Evolutionary conservation across 1,140 invertebrate genomes (phyloP).

Genomic region (Drosophila biarmipes): DNA sequence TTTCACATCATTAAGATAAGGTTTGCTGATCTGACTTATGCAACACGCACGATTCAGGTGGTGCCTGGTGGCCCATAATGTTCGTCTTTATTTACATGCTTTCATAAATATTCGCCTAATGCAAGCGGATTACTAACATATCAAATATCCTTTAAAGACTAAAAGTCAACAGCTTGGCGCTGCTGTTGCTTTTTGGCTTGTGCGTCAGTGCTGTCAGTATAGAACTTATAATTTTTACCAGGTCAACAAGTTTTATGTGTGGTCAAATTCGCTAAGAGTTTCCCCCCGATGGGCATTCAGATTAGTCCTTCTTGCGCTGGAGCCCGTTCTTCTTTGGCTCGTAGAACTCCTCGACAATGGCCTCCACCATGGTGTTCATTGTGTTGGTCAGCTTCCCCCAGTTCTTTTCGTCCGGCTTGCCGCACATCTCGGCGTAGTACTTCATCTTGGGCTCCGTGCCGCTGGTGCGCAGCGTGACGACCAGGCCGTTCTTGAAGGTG

Average conservation of each 20-base stretch:
- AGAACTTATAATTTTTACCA: slow-evolving; percentile 36
- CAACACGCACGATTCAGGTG: not conserved
- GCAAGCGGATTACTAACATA: slow-evolving; percentile 25
- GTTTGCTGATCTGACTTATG: not conserved
- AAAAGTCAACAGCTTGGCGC: slow-evolving; percentile 22
- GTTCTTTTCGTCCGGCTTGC: slow-evolving; percentile 89
- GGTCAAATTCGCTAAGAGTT: slow-evolving; percentile 20
- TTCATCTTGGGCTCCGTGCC: slow-evolving; percentile 99
- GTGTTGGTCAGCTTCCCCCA: slow-evolving; percentile 87
- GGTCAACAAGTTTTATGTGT: slow-evolving; percentile 9
- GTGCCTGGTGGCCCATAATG: slow-evolving; percentile 22
- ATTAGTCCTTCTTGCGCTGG: slow-evolving; percentile 80
- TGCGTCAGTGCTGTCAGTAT: slow-evolving; percentile 33
- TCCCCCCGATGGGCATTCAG: not conserved
- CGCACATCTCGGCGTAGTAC: slow-evolving; percentile 97
- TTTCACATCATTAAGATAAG: slow-evolving; percentile 6
- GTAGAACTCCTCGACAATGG: slow-evolving; percentile 92
- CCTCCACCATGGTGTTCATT: slow-evolving; percentile 91
- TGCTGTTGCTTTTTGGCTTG: slow-evolving; percentile 44
- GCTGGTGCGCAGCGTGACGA: slow-evolving; percentile 96
- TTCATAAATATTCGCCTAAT: slow-evolving; percentile 27
- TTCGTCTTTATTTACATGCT: slow-evolving; percentile 34
- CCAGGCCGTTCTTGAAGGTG: slow-evolving; percentile 93
- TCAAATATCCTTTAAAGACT: slow-evolving; percentile 16
- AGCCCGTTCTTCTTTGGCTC: slow-evolving; percentile 91